Conservation (phyloP, 2,113 vertebrate genomes). For the Myotis lucifugus region DNA sequence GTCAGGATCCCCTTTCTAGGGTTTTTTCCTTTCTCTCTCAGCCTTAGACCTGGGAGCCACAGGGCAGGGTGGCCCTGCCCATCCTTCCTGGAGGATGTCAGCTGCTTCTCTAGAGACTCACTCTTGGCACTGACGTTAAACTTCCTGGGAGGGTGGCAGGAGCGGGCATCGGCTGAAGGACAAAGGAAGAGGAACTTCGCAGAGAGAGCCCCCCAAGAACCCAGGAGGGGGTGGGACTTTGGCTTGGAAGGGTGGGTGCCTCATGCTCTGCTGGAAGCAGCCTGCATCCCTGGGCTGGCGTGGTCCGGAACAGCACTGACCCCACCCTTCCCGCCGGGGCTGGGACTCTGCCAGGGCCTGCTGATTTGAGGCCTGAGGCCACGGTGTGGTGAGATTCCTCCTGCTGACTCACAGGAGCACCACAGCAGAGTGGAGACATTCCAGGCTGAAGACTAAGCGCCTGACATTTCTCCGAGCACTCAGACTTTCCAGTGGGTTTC, state of each 20-base stretch:
- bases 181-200: not conserved
- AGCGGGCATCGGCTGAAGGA: not conserved
- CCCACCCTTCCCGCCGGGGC: not conserved
- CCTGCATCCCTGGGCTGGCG: not conserved
- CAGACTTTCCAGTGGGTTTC: slow-evolving; percentile 57
- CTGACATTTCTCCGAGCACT: slow-evolving; percentile 31
- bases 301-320: not conserved
- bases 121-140: not conserved
- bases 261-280: not conserved
- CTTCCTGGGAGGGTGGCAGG: not conserved
- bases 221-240: not conserved
- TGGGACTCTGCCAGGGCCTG: not conserved
- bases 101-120: not conserved
- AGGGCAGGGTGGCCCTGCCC: not conserved
- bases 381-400: not conserved
- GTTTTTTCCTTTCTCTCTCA: not conserved
- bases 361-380: not conserved
- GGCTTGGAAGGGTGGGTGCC: not conserved
- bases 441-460: slow-evolving; percentile 23
- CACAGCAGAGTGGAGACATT: not conserved
- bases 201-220: not conserved
- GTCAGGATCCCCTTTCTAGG: not conserved
- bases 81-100: not conserved
- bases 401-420: not conserved
- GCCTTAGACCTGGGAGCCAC: not conserved